Percentiles rank a stretch among this genome's conserved stretches.
Conservation (phyloP, 2,888 invertebrate species). For the Hirtodrosophila duncani region DNA sequence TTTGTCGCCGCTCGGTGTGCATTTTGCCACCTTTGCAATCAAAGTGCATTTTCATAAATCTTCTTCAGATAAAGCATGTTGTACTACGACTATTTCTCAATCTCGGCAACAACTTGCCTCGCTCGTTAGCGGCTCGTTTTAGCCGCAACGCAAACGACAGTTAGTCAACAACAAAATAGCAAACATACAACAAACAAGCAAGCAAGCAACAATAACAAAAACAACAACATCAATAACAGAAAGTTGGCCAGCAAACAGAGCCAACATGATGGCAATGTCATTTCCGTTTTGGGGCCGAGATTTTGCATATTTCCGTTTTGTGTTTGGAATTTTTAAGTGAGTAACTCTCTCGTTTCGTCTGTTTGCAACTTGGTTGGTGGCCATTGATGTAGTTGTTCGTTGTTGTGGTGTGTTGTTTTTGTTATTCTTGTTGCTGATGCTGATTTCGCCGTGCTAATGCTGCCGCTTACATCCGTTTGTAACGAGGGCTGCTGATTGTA, state of each 20-base stretch:
- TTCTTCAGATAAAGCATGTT: slow-evolving; percentile 26
- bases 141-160: not conserved
- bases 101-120: slow-evolving; percentile 10
- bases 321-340: slow-evolving; percentile 75
- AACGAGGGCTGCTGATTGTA: slow-evolving; percentile 54
- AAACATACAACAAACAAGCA: slow-evolving; percentile 2
- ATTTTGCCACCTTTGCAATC: slow-evolving; percentile 32
- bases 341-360: slow-evolving; percentile 37
- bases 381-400: slow-evolving; percentile 14
- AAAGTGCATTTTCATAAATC: slow-evolving; percentile 37
- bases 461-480: slow-evolving; percentile 73
- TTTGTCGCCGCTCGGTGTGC: not conserved
- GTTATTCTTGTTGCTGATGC: slow-evolving; percentile 28
- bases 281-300: slow-evolving; percentile 65
- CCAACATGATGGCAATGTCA: slow-evolving; percentile 58
- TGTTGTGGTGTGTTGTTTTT: slow-evolving; percentile 9
- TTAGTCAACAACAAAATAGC: slow-evolving; percentile 23
- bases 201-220: slow-evolving; percentile 9
- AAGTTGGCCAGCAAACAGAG: slow-evolving; percentile 24
- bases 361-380: slow-evolving; percentile 28
- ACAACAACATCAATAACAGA: slow-evolving; percentile 4
- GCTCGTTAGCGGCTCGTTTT: slow-evolving; percentile 53
- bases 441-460: slow-evolving; percentile 57
- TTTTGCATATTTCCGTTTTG: slow-evolving; percentile 75
- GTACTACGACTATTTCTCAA: slow-evolving; percentile 32